Evolutionary conservation across 2,888 invertebrate genomes (phyloP), one percentile per base, ranked within the genome.

Genomic region (Epinotia bilunana): DNA sequence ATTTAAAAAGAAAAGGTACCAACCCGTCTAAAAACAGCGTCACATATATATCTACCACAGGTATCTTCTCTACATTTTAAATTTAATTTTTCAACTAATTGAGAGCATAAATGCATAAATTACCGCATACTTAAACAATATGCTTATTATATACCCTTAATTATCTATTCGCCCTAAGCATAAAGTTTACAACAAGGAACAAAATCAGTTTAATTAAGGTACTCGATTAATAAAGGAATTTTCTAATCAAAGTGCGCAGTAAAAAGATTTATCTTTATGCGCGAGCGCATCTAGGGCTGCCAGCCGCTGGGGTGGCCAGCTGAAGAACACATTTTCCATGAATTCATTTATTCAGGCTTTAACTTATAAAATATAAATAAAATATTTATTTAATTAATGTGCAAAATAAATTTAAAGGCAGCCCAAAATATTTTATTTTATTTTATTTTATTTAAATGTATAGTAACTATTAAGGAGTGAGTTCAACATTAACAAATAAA

Each of bases 151-250:
- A 43, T 60, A 5, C 13, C n/a, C 68, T 39, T 60, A 20, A 64
- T 70, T 49, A 73, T 39, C 55, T 72, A 63, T 62, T n/a, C 60
- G 57, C 46, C 55, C 18, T 76, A 71, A 75, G 64, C 60, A 77
- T 79, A 80, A 78, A 80, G 77, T 78, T 77, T 81, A 72, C 58
- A 76, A 73, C 65, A 57, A 74, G 83, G 83, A 84, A 80, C 83
- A 80, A 86, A 88, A 90, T 86, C 81, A 79, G 79, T 87, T 87
- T 89, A 90, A 92, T 92, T 91, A 91, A 87, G 80, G 79, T 79
- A 85, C 83, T 88, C 90, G 88, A 91, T 93, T 91, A 92, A 90
- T 92, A 90, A 86, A 84, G 91, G 92, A 89, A 93, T 92, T 91
- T 92, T 92, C 91, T 91, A 92, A 93, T 93, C 91, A 91, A 87